Evolutionary conservation across 2,113 vertebrate species (phyloP).

Genomic region (Saccopteryx leptura): DNA sequence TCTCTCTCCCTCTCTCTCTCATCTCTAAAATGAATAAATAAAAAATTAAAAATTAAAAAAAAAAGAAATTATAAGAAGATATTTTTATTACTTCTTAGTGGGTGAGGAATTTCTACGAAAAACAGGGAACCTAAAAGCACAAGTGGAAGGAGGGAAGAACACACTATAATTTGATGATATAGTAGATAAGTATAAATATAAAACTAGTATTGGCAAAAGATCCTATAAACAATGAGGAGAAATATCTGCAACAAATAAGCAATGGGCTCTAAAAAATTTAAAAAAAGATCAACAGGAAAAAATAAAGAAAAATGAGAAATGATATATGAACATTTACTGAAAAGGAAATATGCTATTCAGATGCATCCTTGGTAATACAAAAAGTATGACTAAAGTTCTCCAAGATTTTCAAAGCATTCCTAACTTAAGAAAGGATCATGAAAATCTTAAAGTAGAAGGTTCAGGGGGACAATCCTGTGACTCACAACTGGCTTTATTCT

Average conservation of each 20-base stretch:
- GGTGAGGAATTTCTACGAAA: slow-evolving; percentile 13
- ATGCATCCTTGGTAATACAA: neutral
- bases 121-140: neutral
- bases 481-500: neutral
- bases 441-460: neutral
- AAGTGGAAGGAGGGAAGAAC: neutral
- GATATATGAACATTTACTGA: slow-evolving; percentile 2
- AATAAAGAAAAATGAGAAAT: slow-evolving; percentile 19
- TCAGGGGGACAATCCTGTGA: neutral
- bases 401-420: slow-evolving; percentile 21
- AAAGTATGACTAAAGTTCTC: neutral
- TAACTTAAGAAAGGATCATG: slow-evolving; percentile 10
- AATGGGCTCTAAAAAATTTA: neutral
- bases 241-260: neutral
- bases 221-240: neutral
- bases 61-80: neutral
- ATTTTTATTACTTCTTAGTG: slow-evolving; percentile 8
- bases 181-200: neutral
- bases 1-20: too few relatives aligned
- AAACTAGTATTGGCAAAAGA: neutral
- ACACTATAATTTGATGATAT: neutral
- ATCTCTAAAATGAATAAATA: too few relatives aligned
- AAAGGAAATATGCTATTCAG: slow-evolving; percentile 25
- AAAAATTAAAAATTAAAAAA: too few relatives aligned
- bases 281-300: neutral